Base-by-base conservation (phyloP, 64 coral and sea anemone species). In the Stichodactyla mertensii region DNA sequence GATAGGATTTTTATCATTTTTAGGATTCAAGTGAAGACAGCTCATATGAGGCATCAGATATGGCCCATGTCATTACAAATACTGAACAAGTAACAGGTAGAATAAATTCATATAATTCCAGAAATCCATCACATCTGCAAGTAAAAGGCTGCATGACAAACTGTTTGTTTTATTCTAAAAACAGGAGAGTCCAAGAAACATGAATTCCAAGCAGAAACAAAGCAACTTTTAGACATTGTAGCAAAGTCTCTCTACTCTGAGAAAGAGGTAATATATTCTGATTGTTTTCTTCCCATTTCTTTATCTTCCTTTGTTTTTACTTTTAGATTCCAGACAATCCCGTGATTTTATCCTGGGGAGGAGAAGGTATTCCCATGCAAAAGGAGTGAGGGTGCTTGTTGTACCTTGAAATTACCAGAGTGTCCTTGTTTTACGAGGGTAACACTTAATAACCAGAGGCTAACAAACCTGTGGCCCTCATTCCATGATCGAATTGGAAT, bases 211-310 rank as follows among this genome's bases (percentile, higher is more conserved):
- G 96, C 96, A 86, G 93, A 98, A 80, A 98, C 96, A 71, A 92
- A 86, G 66, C 96, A 94, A 79, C 84, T 98, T 54, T 87, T 98
- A 89, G 96, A 98, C 45, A 98, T 98, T 78, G 96, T 98, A 70
- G 96, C 96, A 24, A 94, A 91, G 45, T 94, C 96, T 80, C 93
- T 98, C 27, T 98, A 98, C 82, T 98, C 96, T 52, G 96, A 98
- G 71, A 94, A 94, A 88, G 95, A 98, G 92, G 95, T 98, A 88
- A 45, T 20, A 71, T 4, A 66, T n/a, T 66, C 36, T 45, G 36
- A 45, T 45, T 45, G 36, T 45, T 45, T 45, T 45, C 36, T 45
- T 45, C n/a, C 10, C 53, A 52, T 8, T 83, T 11, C 53, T 52
- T 52, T 83, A 55, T 45, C 3, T 45, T 45, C 36, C 36, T 45